Percentiles rank a stretch among this genome's conserved stretches.
These are phyloP conservation scores for Anoplius nigerrimus DNA, from an alignment of 2,888 invertebrate species.

Conservation along the genomic window DNA sequence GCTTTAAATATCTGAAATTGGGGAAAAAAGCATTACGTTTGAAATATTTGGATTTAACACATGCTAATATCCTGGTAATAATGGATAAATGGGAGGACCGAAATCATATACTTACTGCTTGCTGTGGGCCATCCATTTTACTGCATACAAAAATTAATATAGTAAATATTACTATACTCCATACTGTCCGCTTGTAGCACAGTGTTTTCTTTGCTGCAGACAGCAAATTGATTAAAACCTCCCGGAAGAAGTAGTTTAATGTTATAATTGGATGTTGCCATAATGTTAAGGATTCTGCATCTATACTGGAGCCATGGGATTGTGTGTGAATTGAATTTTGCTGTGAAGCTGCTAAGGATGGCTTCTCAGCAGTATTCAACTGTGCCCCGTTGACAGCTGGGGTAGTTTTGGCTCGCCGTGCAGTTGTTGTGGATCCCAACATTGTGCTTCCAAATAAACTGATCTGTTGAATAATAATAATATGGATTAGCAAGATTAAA, in stretches of 20 bases:
- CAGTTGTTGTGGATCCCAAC: conserved; percentile 64
- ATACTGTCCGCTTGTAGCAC: conserved; percentile 66
- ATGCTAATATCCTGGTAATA: neutral
- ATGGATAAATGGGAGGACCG: neutral
- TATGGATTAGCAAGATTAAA: too few relatives aligned
- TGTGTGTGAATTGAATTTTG: conserved; percentile 31
- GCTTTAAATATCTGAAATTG: conserved; percentile 65
- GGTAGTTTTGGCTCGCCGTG: conserved; percentile 65
- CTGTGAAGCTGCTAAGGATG: conserved; percentile 21
- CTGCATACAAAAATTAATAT: conserved; percentile 66
- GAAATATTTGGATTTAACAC: neutral
- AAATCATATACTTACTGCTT: conserved; percentile 57
- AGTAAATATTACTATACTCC: conserved; percentile 64
- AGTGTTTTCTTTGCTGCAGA: conserved; percentile 68
- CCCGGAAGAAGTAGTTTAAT: conserved; percentile 70
- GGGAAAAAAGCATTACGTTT: too few relatives aligned
- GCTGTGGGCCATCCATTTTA: conserved; percentile 70
- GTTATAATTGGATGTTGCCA: conserved; percentile 72
- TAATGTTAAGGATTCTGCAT: conserved; percentile 68
- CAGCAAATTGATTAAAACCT: conserved; percentile 68
- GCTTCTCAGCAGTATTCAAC: conserved; percentile 35
- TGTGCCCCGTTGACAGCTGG: conserved; percentile 60
- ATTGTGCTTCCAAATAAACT: conserved; percentile 49
- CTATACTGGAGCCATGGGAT: conserved; percentile 53
- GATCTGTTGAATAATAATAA: neutral